These are phyloP conservation scores for Melanargia galathea DNA, from an alignment of 2,888 invertebrate genomes.

Conservation along the genomic window DNA sequence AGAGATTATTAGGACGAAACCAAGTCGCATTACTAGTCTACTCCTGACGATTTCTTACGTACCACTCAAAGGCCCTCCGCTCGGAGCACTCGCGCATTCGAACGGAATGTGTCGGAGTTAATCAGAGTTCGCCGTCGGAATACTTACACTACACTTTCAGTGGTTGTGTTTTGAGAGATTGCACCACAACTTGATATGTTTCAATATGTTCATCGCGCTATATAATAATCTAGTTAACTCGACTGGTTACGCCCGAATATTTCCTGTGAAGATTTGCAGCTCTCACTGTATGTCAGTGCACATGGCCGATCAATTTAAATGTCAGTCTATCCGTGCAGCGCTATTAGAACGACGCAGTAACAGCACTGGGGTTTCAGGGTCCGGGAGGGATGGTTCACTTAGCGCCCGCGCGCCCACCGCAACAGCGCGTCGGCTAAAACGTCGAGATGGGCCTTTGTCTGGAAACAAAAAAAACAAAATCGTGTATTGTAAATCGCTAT, in stretches of 20 bases:
- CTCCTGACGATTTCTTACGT: slow-evolving; percentile 25
- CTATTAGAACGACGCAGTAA: slow-evolving; percentile 57
- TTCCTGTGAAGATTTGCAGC: slow-evolving; percentile 66
- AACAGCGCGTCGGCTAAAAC: slow-evolving; percentile 96
- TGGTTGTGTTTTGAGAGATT: slow-evolving; percentile 68
- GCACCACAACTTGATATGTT: slow-evolving; percentile 81
- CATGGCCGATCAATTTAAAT: slow-evolving; percentile 57
- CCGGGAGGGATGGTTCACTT: slow-evolving; percentile 66
- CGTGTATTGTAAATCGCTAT: too few relatives aligned
- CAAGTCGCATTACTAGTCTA: slow-evolving; percentile 50
- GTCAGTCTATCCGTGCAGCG: slow-evolving; percentile 62
- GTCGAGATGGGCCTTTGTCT: slow-evolving; percentile 98
- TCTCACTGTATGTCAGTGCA: slow-evolving; percentile 66
- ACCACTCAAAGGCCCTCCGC: slow-evolving; percentile 41
- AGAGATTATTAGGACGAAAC: slow-evolving; percentile 73
- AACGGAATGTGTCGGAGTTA: slow-evolving; percentile 38
- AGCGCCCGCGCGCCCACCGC: slow-evolving; percentile 97
- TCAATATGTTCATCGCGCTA: slow-evolving; percentile 72
- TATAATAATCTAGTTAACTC: slow-evolving; percentile 56
- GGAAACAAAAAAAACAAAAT: slow-evolving; percentile 64
- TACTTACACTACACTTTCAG: slow-evolving; percentile 77
- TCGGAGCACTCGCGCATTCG: slow-evolving; percentile 37
- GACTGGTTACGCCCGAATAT: slow-evolving; percentile 76
- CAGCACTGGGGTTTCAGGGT: slow-evolving; percentile 55
- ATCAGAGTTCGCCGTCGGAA: slow-evolving; percentile 56